phyloP scores from a whole-genome alignment of 1,140 invertebrate species.

The Drosophila mauritiana region DNA sequence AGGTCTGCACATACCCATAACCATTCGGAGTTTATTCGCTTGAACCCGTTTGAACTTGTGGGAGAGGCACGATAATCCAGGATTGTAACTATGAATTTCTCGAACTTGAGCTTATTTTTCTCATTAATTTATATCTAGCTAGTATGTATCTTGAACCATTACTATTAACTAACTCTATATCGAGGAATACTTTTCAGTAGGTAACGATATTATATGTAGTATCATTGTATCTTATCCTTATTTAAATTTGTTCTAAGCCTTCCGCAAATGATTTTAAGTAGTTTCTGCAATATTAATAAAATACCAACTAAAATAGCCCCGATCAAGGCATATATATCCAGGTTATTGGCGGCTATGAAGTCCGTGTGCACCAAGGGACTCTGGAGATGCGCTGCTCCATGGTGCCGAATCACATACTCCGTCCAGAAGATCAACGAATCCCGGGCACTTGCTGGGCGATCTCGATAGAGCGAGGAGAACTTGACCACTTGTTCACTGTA shows the following conservation, averaged over 20 bases:
- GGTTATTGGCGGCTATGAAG: background rate
- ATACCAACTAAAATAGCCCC: background rate
- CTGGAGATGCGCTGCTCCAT: background rate
- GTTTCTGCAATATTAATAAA: background rate
- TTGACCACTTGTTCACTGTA: slow-evolving; percentile 1
- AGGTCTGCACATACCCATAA: slow-evolving; percentile 22
- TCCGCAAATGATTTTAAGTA: background rate
- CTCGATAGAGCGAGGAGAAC: background rate
- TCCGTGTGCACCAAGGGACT: slow-evolving; percentile 1
- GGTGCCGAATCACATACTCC: background rate
- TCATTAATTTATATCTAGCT: background rate
- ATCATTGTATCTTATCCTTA: background rate
- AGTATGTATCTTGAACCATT: too few relatives aligned
- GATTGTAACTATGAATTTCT: background rate
- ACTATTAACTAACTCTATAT: too few relatives aligned
- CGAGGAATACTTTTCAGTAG: background rate
- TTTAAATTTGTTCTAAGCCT: background rate
- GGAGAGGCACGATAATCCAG: background rate
- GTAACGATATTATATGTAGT: background rate
- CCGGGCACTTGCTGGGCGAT: background rate
- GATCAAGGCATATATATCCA: background rate
- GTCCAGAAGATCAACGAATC: background rate
- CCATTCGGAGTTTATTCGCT: slow-evolving; percentile 12
- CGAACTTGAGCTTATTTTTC: background rate
- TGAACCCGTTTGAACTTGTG: slow-evolving; percentile 26